Evolutionary conservation across 2,113 vertebrate species (phyloP).

Genomic region (Peucedramus taeniatus): DNA sequence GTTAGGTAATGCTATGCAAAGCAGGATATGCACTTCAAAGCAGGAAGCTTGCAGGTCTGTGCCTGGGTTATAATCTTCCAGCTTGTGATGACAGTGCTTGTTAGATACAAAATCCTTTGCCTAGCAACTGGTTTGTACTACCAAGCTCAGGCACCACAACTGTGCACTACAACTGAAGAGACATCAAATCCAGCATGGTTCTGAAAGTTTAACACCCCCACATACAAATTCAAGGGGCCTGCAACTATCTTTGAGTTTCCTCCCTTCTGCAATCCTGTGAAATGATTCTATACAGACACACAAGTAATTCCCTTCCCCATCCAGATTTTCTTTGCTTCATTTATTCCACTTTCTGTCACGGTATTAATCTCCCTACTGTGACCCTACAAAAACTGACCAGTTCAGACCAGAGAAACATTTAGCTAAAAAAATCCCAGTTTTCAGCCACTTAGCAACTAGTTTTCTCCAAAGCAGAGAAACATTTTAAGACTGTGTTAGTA

Average conservation of each 20-base stretch:
- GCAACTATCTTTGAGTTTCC: background rate
- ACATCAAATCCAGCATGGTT: background rate
- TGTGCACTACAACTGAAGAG: background rate
- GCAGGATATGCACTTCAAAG: background rate
- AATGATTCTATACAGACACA: background rate
- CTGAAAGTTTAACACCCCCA: background rate
- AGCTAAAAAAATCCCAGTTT: background rate
- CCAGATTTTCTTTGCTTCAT: background rate
- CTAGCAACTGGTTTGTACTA: background rate
- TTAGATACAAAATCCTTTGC: background rate
- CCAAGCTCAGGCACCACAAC: background rate
- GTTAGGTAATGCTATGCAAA: background rate
- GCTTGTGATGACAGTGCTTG: rapidly evolving
- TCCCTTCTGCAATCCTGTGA: background rate
- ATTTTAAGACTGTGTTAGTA: background rate
- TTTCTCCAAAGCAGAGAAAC: background rate
- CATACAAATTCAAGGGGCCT: background rate
- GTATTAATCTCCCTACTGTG: background rate
- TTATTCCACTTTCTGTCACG: background rate
- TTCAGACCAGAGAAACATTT: background rate
- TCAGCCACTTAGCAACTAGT: background rate
- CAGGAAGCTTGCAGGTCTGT: background rate
- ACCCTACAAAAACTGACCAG: background rate
- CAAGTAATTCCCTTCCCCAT: background rate
- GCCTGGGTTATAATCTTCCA: background rate